phyloP scores from a whole-genome alignment of 2,888 invertebrate genomes.

The Teinopalpus imperialis region DNA sequence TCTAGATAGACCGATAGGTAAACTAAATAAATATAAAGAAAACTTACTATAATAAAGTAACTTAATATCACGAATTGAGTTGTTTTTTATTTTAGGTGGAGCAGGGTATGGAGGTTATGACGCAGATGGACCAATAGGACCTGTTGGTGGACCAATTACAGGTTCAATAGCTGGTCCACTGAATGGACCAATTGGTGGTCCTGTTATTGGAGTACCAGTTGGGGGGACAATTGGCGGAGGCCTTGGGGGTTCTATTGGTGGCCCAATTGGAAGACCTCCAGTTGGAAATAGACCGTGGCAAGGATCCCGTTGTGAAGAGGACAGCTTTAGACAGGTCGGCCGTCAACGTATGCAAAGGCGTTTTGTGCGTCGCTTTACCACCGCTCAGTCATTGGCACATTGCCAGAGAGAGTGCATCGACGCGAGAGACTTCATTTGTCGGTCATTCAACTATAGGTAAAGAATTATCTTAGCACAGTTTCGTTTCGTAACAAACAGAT shows the following conservation, averaged over 20 bases:
- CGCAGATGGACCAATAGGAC: conserved; percentile 61
- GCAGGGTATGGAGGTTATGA: conserved; percentile 60
- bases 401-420: conserved; percentile 94
- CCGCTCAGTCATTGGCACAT: conserved; percentile 87
- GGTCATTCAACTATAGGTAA: conserved; percentile 93
- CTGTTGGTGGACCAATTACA: conserved; percentile 43
- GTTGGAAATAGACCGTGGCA: conserved; percentile 65
- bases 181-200: conserved; percentile 33
- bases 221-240: conserved; percentile 63
- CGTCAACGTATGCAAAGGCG: conserved; percentile 90
- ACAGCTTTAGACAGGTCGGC: conserved; percentile 92
- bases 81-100: conserved; percentile 29
- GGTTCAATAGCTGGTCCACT: conserved; percentile 43
- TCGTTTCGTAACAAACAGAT: no score
- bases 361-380: conserved; percentile 88
- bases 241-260: conserved; percentile 56
- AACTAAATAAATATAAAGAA: conserved; percentile 1
- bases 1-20: conserved; percentile 66
- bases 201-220: conserved; percentile 39
- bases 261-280: conserved; percentile 55
- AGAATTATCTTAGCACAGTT: no score
- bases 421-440: conserved; percentile 90
- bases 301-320: conserved; percentile 89
- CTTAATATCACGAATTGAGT: no score
- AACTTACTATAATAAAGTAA: no score